These are phyloP conservation scores for Bilobella aurantiaca DNA, from an alignment of 1,140 invertebrate genomes.

Conservation along the genomic window DNA sequence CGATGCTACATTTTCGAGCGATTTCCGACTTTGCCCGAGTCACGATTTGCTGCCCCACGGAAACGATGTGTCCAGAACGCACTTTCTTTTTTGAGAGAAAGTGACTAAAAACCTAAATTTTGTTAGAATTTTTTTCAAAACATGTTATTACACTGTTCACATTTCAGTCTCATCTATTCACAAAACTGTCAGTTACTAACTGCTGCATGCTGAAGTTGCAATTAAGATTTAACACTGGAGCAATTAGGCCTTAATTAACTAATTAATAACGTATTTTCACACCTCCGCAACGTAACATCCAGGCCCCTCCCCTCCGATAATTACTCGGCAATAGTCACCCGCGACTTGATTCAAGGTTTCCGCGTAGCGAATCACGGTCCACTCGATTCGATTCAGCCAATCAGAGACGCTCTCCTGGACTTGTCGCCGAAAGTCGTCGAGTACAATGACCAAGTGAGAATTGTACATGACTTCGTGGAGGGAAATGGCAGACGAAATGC, in stretches of 20 bases:
- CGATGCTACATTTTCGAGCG: slow-evolving; percentile 4
- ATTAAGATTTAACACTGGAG: no score
- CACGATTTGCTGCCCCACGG: slow-evolving; percentile 25
- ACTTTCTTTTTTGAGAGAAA: slow-evolving; percentile 11
- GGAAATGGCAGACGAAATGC: slow-evolving; percentile 7
- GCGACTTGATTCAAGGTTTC: slow-evolving; percentile 9
- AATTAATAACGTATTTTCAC: no score
- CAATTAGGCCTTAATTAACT: no score
- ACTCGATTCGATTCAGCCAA: slow-evolving; percentile 27
- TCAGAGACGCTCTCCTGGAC: slow-evolving; percentile 13
- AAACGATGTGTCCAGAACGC: slow-evolving; percentile 15
- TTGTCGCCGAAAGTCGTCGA: slow-evolving; percentile 24
- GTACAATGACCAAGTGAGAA: slow-evolving; percentile 18
- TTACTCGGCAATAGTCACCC: slow-evolving; percentile 12
- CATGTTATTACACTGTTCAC: no score
- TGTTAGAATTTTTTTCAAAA: no score
- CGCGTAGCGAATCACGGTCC: slow-evolving; percentile 2
- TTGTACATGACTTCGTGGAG: slow-evolving; percentile 15
- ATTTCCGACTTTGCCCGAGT: slow-evolving; percentile 25
- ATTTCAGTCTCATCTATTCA: no score
- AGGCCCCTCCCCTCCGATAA: slow-evolving; percentile 26
- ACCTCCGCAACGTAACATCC: slow-evolving; percentile 29
- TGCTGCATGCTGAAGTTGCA: no score
- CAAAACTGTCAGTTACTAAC: no score
- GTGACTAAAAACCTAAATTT: slow-evolving; percentile 20